Evolutionary conservation across 2,113 vertebrate species (phyloP).

Genomic region (Clarias batrachus): DNA sequence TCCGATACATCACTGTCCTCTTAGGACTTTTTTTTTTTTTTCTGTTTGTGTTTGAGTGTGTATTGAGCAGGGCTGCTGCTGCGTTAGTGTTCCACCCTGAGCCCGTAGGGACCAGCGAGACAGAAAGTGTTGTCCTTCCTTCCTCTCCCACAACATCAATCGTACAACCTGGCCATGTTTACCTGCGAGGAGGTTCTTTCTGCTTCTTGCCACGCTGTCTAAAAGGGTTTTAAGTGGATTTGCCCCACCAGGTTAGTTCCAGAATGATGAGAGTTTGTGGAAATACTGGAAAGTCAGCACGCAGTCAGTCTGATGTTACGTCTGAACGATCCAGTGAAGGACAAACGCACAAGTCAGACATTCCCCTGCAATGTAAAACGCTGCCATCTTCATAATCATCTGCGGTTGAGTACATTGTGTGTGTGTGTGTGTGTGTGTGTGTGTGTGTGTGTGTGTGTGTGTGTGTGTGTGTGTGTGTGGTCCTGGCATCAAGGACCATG

Average conservation of each 20-base stretch:
- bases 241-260: constrained; percentile 76
- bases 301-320: constrained; percentile 59
- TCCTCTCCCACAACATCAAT: constrained; percentile 67
- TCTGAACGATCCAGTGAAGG: constrained; percentile 52
- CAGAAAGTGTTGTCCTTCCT: constrained; percentile 67
- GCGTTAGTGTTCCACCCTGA: constrained; percentile 62
- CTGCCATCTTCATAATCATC: constrained; percentile 7
- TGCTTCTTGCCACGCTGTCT: constrained; percentile 66
- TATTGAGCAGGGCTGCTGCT: constrained; percentile 33
- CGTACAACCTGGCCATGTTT: constrained; percentile 71
- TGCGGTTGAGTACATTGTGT: background rate
- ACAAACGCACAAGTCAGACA: constrained; percentile 54
- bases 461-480: background rate
- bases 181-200: constrained; percentile 71
- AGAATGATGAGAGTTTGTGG: constrained; percentile 70
- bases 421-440: background rate
- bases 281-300: constrained; percentile 77
- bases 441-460: background rate
- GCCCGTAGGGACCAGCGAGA: constrained; percentile 58
- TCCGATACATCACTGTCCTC: background rate
- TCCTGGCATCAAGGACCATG: background rate
- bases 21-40: background rate
- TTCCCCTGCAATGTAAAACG: constrained; percentile 6
- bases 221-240: constrained; percentile 81
- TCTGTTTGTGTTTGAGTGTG: background rate